phyloP scores from a whole-genome alignment of 1,140 invertebrate species.

The Aphelinus atriplicis region DNA sequence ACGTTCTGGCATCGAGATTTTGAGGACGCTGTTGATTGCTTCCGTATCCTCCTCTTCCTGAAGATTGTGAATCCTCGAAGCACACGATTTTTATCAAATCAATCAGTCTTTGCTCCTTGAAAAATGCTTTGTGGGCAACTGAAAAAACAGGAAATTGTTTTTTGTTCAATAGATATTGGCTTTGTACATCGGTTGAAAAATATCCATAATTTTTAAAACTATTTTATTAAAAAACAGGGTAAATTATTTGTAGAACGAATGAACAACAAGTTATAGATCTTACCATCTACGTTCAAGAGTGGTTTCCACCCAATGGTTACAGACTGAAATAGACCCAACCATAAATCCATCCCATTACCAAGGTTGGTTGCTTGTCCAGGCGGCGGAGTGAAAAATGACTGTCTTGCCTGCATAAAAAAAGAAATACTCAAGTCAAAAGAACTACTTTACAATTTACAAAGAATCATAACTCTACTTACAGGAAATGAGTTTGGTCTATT shows the following conservation, averaged over 20 bases:
- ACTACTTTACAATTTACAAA: too few relatives aligned
- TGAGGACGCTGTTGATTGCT: too few relatives aligned
- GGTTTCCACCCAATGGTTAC: slow-evolving; percentile 77
- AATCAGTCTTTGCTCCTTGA: slow-evolving; percentile 64
- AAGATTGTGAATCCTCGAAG: too few relatives aligned
- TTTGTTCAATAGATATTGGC: too few relatives aligned
- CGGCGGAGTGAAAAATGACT: slow-evolving; percentile 63
- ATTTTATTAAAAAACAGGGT: too few relatives aligned
- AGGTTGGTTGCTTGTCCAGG: slow-evolving; percentile 56
- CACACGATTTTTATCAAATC: slow-evolving; percentile 51
- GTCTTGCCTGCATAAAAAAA: slow-evolving; percentile 57
- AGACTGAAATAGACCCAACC: slow-evolving; percentile 79
- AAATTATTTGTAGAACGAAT: too few relatives aligned
- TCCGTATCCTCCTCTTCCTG: too few relatives aligned
- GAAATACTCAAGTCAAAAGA: slow-evolving; percentile 10
- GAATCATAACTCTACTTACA: too few relatives aligned
- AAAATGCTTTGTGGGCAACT: slow-evolving; percentile 78
- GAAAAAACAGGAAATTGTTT: slow-evolving; percentile 36
- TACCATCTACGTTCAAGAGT: slow-evolving; percentile 80
- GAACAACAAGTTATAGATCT: slow-evolving; percentile 25
- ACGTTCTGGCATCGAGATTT: too few relatives aligned
- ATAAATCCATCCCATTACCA: slow-evolving; percentile 74
- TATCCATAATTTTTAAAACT: too few relatives aligned
- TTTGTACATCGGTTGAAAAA: too few relatives aligned
- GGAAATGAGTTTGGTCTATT: not conserved